Percentiles rank a stretch among this genome's conserved stretches.
phyloP scores from a whole-genome alignment of 2,797 vertebrate species.

The Chanos chanos region DNA sequence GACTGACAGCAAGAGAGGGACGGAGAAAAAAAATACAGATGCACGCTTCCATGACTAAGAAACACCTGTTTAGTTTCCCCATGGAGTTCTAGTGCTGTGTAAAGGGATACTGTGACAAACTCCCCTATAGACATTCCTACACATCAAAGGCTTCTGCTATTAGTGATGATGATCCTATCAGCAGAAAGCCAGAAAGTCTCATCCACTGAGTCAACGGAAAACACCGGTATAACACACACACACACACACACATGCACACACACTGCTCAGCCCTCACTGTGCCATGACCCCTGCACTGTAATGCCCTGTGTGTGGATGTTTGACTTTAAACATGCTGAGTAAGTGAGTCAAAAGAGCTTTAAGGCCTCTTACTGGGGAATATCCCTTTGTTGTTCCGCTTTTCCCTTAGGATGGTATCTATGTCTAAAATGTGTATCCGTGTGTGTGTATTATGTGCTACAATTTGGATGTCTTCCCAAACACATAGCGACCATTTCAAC shows the following conservation, averaged over 20 bases:
- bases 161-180: neutral
- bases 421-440: neutral
- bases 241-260: no score
- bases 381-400: neutral
- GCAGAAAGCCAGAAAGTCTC: neutral
- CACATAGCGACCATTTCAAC: no score
- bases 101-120: neutral
- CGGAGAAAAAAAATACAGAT: no score
- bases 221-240: neutral
- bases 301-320: neutral
- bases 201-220: neutral
- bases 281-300: no score
- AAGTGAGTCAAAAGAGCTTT: slow-evolving; percentile 7
- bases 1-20: no score
- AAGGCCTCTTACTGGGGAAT: neutral
- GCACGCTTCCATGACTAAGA: neutral
- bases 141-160: neutral
- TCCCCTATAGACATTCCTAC: neutral
- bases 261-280: no score
- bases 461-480: no score
- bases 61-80: slow-evolving; percentile 12
- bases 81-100: neutral
- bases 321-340: neutral
- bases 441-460: neutral
- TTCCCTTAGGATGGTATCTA: neutral